phyloP scores from a whole-genome alignment of 2,888 invertebrate species.

The Agonopterix arenella region DNA sequence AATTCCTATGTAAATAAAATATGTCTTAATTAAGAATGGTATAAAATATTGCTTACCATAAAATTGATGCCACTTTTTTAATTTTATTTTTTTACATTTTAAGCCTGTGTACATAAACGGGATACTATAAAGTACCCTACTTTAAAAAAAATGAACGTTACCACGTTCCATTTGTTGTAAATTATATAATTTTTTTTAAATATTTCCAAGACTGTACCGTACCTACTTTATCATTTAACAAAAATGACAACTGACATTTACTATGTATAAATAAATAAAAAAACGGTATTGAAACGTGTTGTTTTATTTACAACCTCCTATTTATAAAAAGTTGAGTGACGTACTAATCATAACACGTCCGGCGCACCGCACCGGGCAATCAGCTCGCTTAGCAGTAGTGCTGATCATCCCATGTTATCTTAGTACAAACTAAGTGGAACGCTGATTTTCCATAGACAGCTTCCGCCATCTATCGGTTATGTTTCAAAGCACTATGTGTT shows the following conservation, averaged over 20 bases:
- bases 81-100: constrained; percentile 25
- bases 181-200: constrained; percentile 62
- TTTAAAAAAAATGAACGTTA: constrained; percentile 17
- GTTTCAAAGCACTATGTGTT: no score
- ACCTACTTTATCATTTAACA: constrained; percentile 64
- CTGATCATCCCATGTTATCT: no score
- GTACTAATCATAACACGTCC: no score
- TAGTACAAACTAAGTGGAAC: no score
- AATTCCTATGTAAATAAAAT: constrained; percentile 69
- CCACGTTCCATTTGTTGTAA: constrained; percentile 50
- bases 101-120: constrained; percentile 34
- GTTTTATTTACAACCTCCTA: constrained; percentile 30
- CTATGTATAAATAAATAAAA: constrained; percentile 70
- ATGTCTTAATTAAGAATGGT: constrained; percentile 24
- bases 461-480: no score
- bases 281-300: constrained; percentile 53
- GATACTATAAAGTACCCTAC: constrained; percentile 24
- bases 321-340: not conserved
- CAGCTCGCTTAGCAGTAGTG: no score
- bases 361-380: no score
- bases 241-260: constrained; percentile 64
- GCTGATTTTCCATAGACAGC: no score
- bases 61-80: constrained; percentile 24
- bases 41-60: constrained; percentile 18
- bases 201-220: constrained; percentile 74